Evolutionary conservation across 2,888 invertebrate species (phyloP), one percentile per base, ranked within the genome.

Genomic region (Caenorhabditis panamensis): DNA sequence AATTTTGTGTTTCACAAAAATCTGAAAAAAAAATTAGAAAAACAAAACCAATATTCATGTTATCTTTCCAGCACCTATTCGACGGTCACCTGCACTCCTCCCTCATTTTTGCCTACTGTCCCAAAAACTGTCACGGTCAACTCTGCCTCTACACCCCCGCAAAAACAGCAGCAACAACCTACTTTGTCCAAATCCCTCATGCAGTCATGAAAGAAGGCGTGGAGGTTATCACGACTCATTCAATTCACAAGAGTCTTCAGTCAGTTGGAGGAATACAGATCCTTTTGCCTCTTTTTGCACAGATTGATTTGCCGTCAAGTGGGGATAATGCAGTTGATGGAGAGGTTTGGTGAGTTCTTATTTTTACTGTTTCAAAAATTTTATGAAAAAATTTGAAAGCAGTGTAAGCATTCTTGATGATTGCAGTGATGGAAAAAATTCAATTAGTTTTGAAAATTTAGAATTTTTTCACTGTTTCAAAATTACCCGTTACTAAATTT

Each of bases 31-130:
- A 6, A 31, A 31, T 31, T 9, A 31, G 31, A 31, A 31, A 4
- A 9, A 20, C n/a, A n/a, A n/a, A n/a, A n/a, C n/a, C n/a, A n/a
- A n/a, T n/a, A n/a, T n/a, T n/a, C n/a, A n/a, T n/a, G n/a, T n/a
- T n/a, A n/a, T n/a, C n/a, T n/a, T n/a, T n/a, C n/a, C 93, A 97
- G 96, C 96, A 97, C 85, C 93, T 99, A 88, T 99, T 99, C 93
- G 99, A 99, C 93, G 98, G 97, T 83, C 97, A 97, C 93, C 93
- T 99, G 91, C 96, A 97, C 82, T 95, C 94, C 90, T 96, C 95
- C 86, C 96, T 99, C 92, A 96, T 99, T 91, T 98, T 99, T 93
- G 97, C 98, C 96, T 99, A 99, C 94, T 99, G 98, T 93, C 99
- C 99, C 82, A 97, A 98, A 90, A 98, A 99, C 83, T 99, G 99